These are phyloP conservation scores for Zaprionus nigranus DNA, from an alignment of 1,140 invertebrate species.

Conservation along the genomic window DNA sequence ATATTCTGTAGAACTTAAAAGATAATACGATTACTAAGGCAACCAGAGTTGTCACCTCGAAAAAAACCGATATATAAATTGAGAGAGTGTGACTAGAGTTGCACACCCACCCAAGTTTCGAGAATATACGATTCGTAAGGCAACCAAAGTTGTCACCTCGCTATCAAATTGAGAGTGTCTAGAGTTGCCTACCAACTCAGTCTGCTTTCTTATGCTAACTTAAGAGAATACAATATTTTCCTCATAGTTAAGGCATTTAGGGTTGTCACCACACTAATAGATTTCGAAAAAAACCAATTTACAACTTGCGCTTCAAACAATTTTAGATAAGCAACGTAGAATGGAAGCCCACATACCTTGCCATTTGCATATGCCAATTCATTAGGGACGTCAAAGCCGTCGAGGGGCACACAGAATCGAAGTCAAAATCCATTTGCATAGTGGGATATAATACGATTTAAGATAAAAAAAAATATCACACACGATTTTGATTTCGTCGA, in stretches of 20 bases:
- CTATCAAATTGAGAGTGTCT: background rate
- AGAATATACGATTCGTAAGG: too few relatives aligned
- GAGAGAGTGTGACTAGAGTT: background rate
- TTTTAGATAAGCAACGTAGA: background rate
- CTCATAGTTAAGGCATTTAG: background rate
- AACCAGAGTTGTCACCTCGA: conserved; percentile 4
- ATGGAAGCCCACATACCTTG: conserved; percentile 63
- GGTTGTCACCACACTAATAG: conserved; percentile 4
- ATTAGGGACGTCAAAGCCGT: conserved; percentile 71
- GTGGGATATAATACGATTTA: conserved; percentile 34
- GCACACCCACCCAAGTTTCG: too few relatives aligned
- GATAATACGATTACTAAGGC: too few relatives aligned
- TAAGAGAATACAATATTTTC: too few relatives aligned
- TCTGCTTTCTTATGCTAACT: background rate
- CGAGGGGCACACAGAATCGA: conserved; percentile 61
- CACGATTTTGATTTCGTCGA: conserved; percentile 9
- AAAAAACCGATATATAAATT: too few relatives aligned
- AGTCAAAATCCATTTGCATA: conserved; percentile 64
- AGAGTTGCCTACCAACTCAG: background rate
- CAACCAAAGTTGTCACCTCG: background rate
- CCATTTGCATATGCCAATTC: conserved; percentile 63
- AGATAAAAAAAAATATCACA: conserved; percentile 41
- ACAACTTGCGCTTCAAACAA: conserved; percentile 34
- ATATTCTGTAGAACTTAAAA: background rate
- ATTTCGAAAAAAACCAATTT: conserved; percentile 28